phyloP scores from a whole-genome alignment of 1,140 invertebrate species.

The Callitettix versicolor region DNA sequence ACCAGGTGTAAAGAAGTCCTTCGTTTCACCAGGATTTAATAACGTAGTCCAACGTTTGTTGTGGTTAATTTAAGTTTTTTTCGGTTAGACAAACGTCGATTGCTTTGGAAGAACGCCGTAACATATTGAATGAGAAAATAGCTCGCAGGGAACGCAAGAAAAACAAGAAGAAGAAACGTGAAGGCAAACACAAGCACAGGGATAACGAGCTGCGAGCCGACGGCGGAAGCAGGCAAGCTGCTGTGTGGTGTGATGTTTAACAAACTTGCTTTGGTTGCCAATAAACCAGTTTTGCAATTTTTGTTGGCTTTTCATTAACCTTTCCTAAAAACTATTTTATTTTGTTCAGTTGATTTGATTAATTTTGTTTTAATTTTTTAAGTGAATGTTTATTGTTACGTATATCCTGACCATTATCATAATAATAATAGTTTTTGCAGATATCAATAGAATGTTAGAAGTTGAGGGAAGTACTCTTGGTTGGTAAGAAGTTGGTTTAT shows the following conservation, averaged over 20 bases:
- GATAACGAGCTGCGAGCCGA: conserved; percentile 14
- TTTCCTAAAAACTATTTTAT: background rate
- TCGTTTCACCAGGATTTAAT: too few species aligned
- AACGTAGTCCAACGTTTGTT: too few species aligned
- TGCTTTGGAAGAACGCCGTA: conserved; percentile 54
- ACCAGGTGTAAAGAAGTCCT: too few species aligned
- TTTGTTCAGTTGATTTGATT: background rate
- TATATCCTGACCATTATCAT: background rate
- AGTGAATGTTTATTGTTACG: background rate
- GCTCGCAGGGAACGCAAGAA: conserved; percentile 58
- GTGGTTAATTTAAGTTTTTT: background rate
- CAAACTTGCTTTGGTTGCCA: background rate
- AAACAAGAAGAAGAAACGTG: conserved; percentile 57
- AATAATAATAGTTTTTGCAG: too few species aligned
- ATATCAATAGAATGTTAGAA: too few species aligned
- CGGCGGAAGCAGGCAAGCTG: conserved; percentile 11
- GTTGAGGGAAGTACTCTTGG: too few species aligned
- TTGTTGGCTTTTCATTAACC: too few species aligned
- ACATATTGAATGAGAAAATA: conserved; percentile 58
- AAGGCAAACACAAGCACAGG: conserved; percentile 28
- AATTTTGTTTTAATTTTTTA: background rate
- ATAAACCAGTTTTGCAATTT: too few species aligned
- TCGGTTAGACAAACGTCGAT: conserved; percentile 45
- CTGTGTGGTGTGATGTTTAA: background rate
- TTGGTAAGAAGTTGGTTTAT: too few species aligned